These are phyloP conservation scores for Onychomys arenicola DNA, from an alignment of 2,797 vertebrate genomes.

Conservation along the genomic window DNA sequence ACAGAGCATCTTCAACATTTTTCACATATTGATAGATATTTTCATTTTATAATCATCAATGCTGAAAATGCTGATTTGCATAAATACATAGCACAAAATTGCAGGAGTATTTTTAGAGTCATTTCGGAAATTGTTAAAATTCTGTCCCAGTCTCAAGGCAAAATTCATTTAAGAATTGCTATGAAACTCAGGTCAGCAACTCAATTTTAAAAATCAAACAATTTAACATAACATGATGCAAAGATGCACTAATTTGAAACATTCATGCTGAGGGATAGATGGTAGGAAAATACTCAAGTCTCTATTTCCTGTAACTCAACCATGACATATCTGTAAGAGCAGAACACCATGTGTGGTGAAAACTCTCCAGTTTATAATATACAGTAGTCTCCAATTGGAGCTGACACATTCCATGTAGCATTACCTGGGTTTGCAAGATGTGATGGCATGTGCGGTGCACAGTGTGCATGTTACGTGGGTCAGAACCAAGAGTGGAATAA, in stretches of 20 bases:
- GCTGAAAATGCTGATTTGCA: not conserved
- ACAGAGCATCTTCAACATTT: not conserved
- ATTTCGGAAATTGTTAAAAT: not conserved
- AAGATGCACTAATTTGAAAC: not conserved
- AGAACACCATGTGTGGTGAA: not conserved
- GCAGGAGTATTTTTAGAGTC: not conserved
- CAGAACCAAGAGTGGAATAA: not conserved
- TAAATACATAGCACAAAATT: not conserved
- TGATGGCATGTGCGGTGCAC: no score
- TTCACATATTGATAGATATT: not conserved
- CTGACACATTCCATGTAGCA: not conserved
- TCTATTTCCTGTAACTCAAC: not conserved
- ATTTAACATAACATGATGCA: not conserved
- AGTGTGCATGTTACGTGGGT: no score
- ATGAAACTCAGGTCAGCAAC: not conserved
- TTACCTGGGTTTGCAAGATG: not conserved
- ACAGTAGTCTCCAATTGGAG: not conserved
- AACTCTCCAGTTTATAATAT: not conserved
- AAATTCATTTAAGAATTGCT: not conserved
- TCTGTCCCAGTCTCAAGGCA: not conserved
- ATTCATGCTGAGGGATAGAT: not conserved
- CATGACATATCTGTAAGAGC: not conserved
- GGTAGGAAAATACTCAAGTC: not conserved
- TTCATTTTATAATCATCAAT: not conserved
- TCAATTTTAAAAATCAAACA: constrained; percentile 2